Percentiles rank a stretch among this genome's conserved stretches.
These are phyloP conservation scores for Dissostichus mawsoni DNA, from an alignment of 2,113 vertebrate species.

Conservation along the genomic window DNA sequence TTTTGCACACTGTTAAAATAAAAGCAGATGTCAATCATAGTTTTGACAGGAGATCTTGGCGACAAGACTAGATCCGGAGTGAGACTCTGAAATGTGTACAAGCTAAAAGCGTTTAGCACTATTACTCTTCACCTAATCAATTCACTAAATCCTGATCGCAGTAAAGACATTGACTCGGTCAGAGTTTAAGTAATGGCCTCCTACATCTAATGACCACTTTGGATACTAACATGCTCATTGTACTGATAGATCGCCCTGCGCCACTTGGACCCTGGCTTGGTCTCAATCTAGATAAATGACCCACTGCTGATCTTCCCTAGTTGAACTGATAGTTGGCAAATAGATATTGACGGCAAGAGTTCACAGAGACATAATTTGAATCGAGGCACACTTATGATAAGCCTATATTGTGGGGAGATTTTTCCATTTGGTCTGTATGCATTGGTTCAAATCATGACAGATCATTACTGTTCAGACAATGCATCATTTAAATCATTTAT, in stretches of 20 bases:
- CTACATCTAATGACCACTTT: constrained; percentile 62
- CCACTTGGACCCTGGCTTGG: constrained; percentile 36
- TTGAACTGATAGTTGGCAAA: constrained; percentile 40
- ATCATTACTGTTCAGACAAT: background rate
- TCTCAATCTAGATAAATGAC: constrained; percentile 59
- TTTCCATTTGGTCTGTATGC: background rate
- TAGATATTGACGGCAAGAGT: constrained; percentile 32
- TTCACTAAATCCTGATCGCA: constrained; percentile 58
- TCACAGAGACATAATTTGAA: constrained; percentile 15
- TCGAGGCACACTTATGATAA: constrained; percentile 13
- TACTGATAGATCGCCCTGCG: constrained; percentile 57
- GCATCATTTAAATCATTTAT: constrained; percentile 1
- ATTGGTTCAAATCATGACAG: constrained; percentile 7
- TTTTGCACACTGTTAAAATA: background rate
- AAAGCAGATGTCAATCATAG: background rate
- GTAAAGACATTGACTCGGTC: constrained; percentile 45
- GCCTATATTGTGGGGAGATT: background rate
- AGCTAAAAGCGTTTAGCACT: constrained; percentile 28
- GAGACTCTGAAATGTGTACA: background rate
- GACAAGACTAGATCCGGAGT: background rate
- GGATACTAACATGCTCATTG: constrained; percentile 57
- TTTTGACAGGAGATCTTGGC: background rate
- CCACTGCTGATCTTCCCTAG: constrained; percentile 29
- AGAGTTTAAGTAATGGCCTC: constrained; percentile 66
- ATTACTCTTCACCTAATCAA: constrained; percentile 47